Base-by-base conservation (phyloP, 2,888 invertebrate genomes). In the Suillia variegata region DNA sequence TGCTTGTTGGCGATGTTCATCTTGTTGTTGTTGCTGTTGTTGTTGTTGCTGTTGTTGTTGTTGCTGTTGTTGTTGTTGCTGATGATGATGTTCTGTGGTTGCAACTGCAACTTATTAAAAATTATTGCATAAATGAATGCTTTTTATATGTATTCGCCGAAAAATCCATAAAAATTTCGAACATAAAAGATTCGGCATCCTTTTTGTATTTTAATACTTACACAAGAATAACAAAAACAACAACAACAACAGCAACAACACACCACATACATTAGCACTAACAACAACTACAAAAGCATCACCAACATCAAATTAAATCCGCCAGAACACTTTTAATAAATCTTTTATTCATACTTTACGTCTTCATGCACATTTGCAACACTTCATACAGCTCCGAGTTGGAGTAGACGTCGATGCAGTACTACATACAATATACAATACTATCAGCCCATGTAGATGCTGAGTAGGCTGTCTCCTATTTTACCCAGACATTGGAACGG, bases 151-250 rank as follows among this genome's bases (percentile, higher is more conserved):
- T 65, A 66, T 70, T 70, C 67, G 65, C 58, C 64, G 68, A 68
- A 68, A 69, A 70, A 65, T 67, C 66, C 67, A 67, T 67, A 70
- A 70, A 68, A 67, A 64, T 66, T 58, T 65, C 63, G 61, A 65
- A 66, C 67, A 68, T 67, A 62, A 66, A 65, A 62, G 63, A 57
- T 59, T 65, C 69, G 69, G 69, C 68, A 69, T 69, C 65, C 63
- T 64, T 65, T 69, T 66, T 38, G 5, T 6, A 53, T 54, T 58
- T 58, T 58, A 54, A 58, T 49, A 50, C 49, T 54, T 49, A 48
- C 57, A 5, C 38, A 38, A 38, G 10, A 4, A 38, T 8, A 5
- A 38, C 10, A 5, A 38, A 4, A 5, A 38, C 38, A 38, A 38
- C 6, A 38, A n/a, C 10, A 38, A 38, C 38, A 5, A 58, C 10